These are phyloP conservation scores for Cynocephalus volans DNA, from an alignment of 2,113 vertebrate genomes.

Conservation along the genomic window DNA sequence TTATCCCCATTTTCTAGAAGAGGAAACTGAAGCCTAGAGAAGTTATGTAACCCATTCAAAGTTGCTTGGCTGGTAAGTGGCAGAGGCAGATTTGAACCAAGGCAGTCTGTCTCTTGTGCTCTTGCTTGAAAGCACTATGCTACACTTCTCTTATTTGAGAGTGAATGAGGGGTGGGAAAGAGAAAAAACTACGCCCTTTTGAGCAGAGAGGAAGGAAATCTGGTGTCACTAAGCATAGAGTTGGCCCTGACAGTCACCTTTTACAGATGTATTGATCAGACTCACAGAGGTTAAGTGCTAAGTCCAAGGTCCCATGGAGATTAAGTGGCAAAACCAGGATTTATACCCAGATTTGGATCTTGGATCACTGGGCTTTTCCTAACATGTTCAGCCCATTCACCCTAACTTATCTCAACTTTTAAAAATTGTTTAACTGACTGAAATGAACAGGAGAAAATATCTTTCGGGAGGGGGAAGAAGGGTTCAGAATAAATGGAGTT, in stretches of 20 bases:
- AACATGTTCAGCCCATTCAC: too few species aligned
- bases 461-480: neutral
- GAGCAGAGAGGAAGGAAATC: neutral
- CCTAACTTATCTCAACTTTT: neutral
- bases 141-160: neutral
- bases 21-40: neutral
- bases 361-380: neutral
- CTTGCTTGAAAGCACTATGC: neutral
- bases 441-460: neutral
- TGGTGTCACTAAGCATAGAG: too few species aligned
- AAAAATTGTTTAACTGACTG: neutral
- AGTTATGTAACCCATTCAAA: neutral
- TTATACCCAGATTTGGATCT: neutral
- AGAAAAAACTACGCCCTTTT: neutral
- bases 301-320: neutral
- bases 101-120: neutral
- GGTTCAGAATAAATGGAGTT: neutral
- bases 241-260: neutral
- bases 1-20: neutral
- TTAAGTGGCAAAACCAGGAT: neutral
- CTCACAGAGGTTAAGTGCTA: neutral
- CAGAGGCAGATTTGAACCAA: neutral
- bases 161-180: neutral
- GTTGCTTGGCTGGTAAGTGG: neutral
- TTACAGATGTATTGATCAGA: neutral